Base-by-base conservation (phyloP, 2,888 invertebrate species). In the Chymomyza amoena region DNA sequence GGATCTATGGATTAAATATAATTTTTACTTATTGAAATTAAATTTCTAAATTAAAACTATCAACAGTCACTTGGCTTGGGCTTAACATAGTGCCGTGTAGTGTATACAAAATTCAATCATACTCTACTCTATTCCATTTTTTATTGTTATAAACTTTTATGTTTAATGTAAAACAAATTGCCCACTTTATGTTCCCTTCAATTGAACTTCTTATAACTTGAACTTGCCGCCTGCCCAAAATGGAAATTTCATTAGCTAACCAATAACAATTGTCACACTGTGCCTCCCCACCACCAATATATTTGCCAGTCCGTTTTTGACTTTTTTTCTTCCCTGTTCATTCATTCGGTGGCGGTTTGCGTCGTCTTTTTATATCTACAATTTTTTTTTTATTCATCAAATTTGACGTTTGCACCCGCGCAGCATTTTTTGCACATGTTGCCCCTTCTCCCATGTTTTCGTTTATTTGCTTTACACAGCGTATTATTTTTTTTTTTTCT, bases 331-430 rank as follows among this genome's bases (percentile, higher is more conserved):
- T 6, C 20, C 15, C 32, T 32, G 77, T 76, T 79, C 86, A 85
- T 84, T 87, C 84, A 84, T 84, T 87, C 75, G 76, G 70, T 81
- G 82, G 79, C 80, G 78, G 87, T 76, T 87, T 74, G 68, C 77
- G 79, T 65, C n/a, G 20, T 54, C 45, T 67, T 69, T 69, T 69
- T 75, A 36, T 64, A 68, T 62, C 64, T 72, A 64, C 81, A 77
- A 65, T 76, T 69, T 75, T 72, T 81, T 87, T 64, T 86, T 84
- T 87, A 77, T 67, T 84, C 75, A 77, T 69, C 68, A 65, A 61
- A 59, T 62, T 63, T 61, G 78, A 75, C 78, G 83, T 86, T 51
- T 79, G 74, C 77, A 77, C 79, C 72, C 69, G 77, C 72, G 66
- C 77, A 81, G 57, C 69, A 64, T 32, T 61, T 80, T 76, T 73